Evolutionary conservation across 2,888 invertebrate genomes (phyloP), one percentile per base, ranked within the genome.

Genomic region (Ochlodes sylvanus): DNA sequence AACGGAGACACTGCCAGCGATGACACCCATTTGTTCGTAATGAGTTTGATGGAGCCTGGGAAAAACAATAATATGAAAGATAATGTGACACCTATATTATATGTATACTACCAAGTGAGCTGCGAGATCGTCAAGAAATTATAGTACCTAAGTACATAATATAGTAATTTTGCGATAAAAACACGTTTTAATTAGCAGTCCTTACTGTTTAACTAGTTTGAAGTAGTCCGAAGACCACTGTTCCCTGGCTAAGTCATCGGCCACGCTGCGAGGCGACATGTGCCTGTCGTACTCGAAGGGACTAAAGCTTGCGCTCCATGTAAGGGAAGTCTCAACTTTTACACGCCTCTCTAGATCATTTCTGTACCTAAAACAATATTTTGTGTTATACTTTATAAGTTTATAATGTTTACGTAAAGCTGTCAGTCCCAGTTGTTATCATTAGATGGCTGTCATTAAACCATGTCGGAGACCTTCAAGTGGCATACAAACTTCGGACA

Each of bases 21-120:
- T 79, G 54, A 85, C 86, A 2, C 96, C 96, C 92, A 95, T 95
- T 86, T 97, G 97, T 77, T 97, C 96, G 81, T 96, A 96, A 82
- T 97, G 96, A 0, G 95, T 95, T 87, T 96, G 96, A 82, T 96
- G 96, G 42, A 94, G 88, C 70, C 96, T 96, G 83, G 50, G 89
- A 84, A 34, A 60, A 58, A 65, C 57, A 47, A 34, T 14, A 32
- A 34, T 15, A 27, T 34, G 14, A 17, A 17, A 15, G 38, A 61
- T 5, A 27, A 27, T 27, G 3, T 27, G 27, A 27, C 2, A 27
- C 27, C 27, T 5, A 27, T 27, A 27, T 27, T 5, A 4, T 27
- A 27, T 27, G 27, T 27, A 27, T 27, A 27, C 27, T 4, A 27
- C 27, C 27, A 27, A 27, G 3, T 27, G 5, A 4, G 27, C 27